A percentile compares a stretch with the other conserved stretches of the same genome.
phyloP scores from a whole-genome alignment of 1,140 invertebrate genomes.

The Euura saliciscinereae region DNA sequence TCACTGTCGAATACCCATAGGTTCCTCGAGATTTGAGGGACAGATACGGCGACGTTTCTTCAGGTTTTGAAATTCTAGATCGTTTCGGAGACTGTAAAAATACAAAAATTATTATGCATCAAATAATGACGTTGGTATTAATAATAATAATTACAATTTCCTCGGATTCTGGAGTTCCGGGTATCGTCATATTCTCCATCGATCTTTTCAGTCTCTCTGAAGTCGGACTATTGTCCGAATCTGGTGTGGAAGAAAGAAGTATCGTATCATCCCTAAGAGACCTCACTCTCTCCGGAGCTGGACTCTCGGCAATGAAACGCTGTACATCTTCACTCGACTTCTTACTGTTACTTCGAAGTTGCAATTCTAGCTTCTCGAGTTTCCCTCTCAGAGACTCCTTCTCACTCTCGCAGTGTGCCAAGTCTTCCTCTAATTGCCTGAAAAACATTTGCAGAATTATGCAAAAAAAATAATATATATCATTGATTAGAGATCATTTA shows the following conservation, averaged over 20 bases:
- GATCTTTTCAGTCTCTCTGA: not conserved
- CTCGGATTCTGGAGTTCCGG: not conserved
- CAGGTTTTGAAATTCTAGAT: not conserved
- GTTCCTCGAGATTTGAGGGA: slow-evolving; percentile 31
- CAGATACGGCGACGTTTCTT: slow-evolving; percentile 30
- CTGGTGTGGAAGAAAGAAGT: not conserved
- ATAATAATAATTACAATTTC: not conserved
- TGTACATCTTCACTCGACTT: slow-evolving; percentile 19
- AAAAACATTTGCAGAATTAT: slow-evolving; percentile 3
- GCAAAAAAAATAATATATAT: no score
- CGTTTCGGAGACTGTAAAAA: not conserved
- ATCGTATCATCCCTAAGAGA: not conserved
- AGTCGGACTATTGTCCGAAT: not conserved
- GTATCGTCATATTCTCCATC: not conserved
- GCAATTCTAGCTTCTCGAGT: slow-evolving; percentile 23
- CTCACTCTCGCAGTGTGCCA: slow-evolving; percentile 29
- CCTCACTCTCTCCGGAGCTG: slow-evolving; percentile 24
- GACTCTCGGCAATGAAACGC: slow-evolving; percentile 24
- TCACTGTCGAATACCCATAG: slow-evolving; percentile 21
- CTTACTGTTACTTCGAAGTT: slow-evolving; percentile 18
- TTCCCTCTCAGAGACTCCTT: slow-evolving; percentile 25
- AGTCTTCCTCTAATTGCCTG: slow-evolving; percentile 37
- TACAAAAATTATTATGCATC: not conserved
- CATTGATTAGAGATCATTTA: no score
- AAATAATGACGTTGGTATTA: not conserved